Percentiles rank a stretch among this genome's conserved stretches.
phyloP scores from a whole-genome alignment of 2,888 invertebrate species.

The Diploptera punctata region DNA sequence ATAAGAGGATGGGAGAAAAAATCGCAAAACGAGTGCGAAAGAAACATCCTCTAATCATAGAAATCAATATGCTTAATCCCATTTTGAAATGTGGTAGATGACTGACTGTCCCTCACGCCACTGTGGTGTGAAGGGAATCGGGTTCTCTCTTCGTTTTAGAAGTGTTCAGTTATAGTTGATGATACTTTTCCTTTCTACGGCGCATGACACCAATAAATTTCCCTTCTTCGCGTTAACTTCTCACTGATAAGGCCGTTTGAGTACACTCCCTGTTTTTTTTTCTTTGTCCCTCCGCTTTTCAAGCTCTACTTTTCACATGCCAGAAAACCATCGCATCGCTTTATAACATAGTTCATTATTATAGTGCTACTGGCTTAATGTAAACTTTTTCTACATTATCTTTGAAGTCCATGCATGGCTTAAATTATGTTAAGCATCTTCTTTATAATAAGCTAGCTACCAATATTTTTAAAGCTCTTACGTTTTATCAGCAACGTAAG shows the following conservation, averaged over 20 bases:
- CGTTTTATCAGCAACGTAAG: no score
- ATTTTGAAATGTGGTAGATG: no score
- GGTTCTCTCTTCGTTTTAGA: no score
- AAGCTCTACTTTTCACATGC: not conserved
- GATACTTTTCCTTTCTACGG: conserved; percentile 12
- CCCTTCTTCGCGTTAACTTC: conserved; percentile 16
- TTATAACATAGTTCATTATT: not conserved
- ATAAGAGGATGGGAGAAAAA: no score
- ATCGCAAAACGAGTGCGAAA: no score
- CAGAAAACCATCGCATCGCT: not conserved
- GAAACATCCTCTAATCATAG: no score
- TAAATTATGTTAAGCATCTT: no score
- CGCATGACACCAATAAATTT: conserved; percentile 28
- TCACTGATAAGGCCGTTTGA: conserved; percentile 7
- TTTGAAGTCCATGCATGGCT: not conserved
- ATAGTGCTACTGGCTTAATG: not conserved
- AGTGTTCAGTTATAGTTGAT: conserved; percentile 20
- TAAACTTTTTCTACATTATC: not conserved
- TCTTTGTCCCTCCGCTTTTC: not conserved
- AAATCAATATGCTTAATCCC: no score
- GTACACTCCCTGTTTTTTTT: not conserved
- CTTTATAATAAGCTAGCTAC: no score
- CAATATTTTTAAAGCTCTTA: no score
- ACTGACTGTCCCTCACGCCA: no score
- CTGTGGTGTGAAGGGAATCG: no score